Evolutionary conservation across 2,888 invertebrate genomes (phyloP).

Genomic region (Tachystola acroxantha): DNA sequence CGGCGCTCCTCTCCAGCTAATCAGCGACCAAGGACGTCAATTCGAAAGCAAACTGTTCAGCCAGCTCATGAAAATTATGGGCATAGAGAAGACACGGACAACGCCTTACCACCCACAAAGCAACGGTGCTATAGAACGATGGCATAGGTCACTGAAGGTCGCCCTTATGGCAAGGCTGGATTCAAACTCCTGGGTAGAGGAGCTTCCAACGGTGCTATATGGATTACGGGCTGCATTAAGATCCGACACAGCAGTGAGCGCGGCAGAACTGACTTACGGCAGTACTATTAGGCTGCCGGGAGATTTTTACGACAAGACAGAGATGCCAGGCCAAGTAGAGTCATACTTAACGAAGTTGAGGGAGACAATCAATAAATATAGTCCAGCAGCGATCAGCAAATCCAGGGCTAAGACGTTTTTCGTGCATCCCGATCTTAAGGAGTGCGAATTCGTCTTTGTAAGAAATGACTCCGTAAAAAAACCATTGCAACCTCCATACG

Average conservation of each 20-base stretch:
- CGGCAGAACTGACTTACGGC: constrained; percentile 16
- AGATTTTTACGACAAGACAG: constrained; percentile 7
- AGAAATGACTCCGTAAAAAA: constrained; percentile 15
- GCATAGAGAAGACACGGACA: constrained; percentile 13
- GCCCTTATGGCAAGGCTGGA: constrained; percentile 5
- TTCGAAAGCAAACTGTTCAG: constrained; percentile 29
- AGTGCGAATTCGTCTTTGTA: constrained; percentile 17
- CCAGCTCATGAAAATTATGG: constrained; percentile 14
- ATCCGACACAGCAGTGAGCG: constrained; percentile 8
- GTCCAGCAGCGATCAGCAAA: too few species aligned
- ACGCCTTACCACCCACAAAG: constrained; percentile 17
- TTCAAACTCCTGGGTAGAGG: constrained; percentile 20
- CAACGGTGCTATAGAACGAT: constrained; percentile 15
- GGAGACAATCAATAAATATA: too few species aligned
- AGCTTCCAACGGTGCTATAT: constrained; percentile 28
- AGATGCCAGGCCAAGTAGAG: too few species aligned
- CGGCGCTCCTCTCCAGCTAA: constrained; percentile 14
- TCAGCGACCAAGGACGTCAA: constrained; percentile 18
- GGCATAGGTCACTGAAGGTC: constrained; percentile 8
- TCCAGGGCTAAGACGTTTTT: neutral
- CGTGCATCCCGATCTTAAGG: constrained; percentile 3
- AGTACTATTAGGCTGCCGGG: constrained; percentile 13
- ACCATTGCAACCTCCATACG: constrained; percentile 18
- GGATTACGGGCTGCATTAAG: constrained; percentile 15
- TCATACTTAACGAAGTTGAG: too few species aligned